These are phyloP conservation scores for Ochropleura leucogaster DNA, from an alignment of 2,888 invertebrate genomes.

Conservation along the genomic window DNA sequence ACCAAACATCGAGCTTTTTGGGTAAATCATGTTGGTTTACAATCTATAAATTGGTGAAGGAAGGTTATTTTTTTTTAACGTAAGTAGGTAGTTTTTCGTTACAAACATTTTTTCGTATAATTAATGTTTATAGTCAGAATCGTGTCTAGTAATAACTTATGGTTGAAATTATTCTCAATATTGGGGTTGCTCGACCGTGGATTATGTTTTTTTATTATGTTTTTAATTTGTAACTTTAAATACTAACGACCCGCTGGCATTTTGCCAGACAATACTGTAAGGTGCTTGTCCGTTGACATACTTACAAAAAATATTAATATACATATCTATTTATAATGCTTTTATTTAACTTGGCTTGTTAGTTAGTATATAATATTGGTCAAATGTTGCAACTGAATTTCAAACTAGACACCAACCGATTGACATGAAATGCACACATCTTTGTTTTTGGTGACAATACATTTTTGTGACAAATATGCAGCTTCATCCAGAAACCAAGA, in stretches of 20 bases:
- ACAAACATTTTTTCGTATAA: not conserved
- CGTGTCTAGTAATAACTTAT: not conserved
- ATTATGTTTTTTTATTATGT: too few species aligned
- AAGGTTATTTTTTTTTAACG: not conserved
- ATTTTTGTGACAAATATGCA: too few species aligned
- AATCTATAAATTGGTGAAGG: not conserved
- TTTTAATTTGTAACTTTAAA: constrained; percentile 12
- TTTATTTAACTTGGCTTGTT: too few species aligned
- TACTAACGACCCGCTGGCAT: constrained; percentile 55
- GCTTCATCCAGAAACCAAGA: too few species aligned
- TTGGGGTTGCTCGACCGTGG: not conserved
- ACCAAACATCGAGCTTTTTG: not conserved
- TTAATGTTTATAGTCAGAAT: not conserved
- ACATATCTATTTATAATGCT: too few species aligned
- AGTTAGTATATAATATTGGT: too few species aligned
- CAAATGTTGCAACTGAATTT: too few species aligned
- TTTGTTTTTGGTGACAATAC: too few species aligned
- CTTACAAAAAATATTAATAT: constrained; percentile 35
- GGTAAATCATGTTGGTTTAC: constrained; percentile 1
- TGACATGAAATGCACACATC: too few species aligned
- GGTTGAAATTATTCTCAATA: not conserved
- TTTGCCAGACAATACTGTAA: constrained; percentile 46
- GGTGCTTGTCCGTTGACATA: constrained; percentile 36
- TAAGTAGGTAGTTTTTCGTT: not conserved
- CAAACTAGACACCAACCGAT: too few species aligned